Evolutionary conservation across 35 echinoderm and acorn worm species (phyloP).

Genomic region (Ophiothrix spiculata): DNA sequence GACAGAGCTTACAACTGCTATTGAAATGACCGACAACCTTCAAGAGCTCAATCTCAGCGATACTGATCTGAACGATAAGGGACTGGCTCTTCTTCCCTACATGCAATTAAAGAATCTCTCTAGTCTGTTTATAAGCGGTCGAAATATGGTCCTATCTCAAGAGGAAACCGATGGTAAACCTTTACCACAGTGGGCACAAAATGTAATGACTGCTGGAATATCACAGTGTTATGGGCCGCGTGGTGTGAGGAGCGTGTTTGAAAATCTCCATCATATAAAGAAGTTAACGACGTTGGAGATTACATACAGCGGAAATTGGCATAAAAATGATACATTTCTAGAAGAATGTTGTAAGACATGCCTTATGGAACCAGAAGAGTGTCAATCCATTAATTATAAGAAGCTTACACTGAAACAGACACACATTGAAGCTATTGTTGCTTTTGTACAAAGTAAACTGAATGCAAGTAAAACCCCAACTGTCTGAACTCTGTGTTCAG

Average conservation of each 20-base stretch:
- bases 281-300: neutral
- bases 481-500: too few relatives aligned
- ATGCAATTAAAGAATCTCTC: neutral
- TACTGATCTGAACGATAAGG: neutral
- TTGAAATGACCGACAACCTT: neutral
- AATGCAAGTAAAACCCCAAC: too few relatives aligned
- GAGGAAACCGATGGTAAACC: neutral
- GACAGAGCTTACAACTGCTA: neutral
- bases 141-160: neutral
- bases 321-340: neutral
- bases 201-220: neutral
- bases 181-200: neutral
- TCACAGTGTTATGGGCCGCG: neutral
- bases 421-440: neutral
- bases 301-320: neutral
- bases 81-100: neutral
- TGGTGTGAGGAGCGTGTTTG: neutral
- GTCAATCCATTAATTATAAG: neutral
- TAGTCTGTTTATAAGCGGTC: neutral
- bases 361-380: neutral
- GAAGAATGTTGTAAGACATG: neutral
- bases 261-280: neutral
- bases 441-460: too few relatives aligned
- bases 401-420: neutral
- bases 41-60: neutral